A percentile compares a stretch with the other conserved stretches of the same genome.
Evolutionary conservation across 2,888 invertebrate species (phyloP).

Genomic region (Protodeltote pygarga): DNA sequence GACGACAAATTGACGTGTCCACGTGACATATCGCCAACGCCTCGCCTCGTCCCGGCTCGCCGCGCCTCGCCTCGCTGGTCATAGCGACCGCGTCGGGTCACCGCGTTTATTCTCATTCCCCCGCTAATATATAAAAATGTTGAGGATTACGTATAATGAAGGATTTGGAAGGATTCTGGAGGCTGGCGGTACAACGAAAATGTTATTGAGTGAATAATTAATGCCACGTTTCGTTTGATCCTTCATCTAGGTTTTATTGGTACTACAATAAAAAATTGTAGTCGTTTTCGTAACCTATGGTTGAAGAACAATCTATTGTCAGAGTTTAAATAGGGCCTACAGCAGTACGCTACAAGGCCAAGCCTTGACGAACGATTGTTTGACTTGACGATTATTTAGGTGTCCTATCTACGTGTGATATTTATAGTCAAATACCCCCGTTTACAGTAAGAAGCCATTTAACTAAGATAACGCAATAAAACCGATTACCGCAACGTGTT

Average conservation of each 20-base stretch:
- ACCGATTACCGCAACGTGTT: conserved; percentile 26
- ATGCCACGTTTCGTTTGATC: conserved; percentile 41
- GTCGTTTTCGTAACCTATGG: too few relatives aligned
- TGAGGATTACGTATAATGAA: conserved; percentile 48
- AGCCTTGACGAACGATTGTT: too few relatives aligned
- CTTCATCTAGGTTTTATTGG: conserved; percentile 32
- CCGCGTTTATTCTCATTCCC: conserved; percentile 47
- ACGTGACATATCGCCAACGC: conserved; percentile 54
- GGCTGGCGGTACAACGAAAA: conserved; percentile 27
- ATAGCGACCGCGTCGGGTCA: conserved; percentile 12
- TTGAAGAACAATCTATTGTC: too few relatives aligned
- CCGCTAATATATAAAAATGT: conserved; percentile 54
- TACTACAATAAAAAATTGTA: too few relatives aligned
- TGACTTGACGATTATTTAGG: too few relatives aligned
- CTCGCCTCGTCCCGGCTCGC: conserved; percentile 16
- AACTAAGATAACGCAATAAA: conserved; percentile 19
- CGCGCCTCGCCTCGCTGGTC: conserved; percentile 14
- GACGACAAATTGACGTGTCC: conserved; percentile 60
- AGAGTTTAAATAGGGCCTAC: too few relatives aligned
- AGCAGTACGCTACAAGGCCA: too few relatives aligned
- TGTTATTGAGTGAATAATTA: conserved; percentile 46
- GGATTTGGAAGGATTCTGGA: conserved; percentile 49
- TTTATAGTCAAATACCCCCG: neutral
- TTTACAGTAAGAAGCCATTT: conserved; percentile 7
- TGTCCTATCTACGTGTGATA: too few relatives aligned